A percentile compares a stretch with the other conserved stretches of the same genome.
These are phyloP conservation scores for Hippolais icterina DNA, from an alignment of 2,113 vertebrate species.

Conservation along the genomic window DNA sequence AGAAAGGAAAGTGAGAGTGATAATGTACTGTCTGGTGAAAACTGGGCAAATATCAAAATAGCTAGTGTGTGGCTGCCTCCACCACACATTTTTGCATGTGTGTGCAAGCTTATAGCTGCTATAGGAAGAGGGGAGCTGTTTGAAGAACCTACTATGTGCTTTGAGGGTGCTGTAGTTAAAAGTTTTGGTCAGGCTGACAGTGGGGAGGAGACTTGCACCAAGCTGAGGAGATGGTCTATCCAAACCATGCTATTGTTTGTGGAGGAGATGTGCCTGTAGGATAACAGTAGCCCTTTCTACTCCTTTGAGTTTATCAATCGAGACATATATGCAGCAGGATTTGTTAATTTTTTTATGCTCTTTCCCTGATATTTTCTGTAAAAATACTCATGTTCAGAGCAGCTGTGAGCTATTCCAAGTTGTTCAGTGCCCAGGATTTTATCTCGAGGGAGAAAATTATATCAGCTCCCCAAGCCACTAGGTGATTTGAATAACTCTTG, in stretches of 20 bases:
- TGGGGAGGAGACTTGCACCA: not conserved
- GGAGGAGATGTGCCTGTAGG: not conserved
- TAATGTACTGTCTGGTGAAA: not conserved
- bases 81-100: not conserved
- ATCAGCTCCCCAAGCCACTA: not conserved
- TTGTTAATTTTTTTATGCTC: not conserved
- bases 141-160: not conserved
- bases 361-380: not conserved
- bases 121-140: not conserved
- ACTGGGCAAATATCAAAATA: not conserved
- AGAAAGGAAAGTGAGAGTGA: not conserved
- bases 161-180: not conserved
- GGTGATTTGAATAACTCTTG: not conserved
- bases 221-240: not conserved
- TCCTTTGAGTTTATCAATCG: not conserved
- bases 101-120: not conserved
- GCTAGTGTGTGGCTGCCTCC: not conserved
- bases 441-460: not conserved
- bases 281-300: not conserved
- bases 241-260: not conserved
- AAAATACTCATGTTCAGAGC: not conserved
- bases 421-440: not conserved
- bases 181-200: not conserved
- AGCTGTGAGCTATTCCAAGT: not conserved
- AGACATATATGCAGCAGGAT: not conserved